Conservation (phyloP, 2,797 vertebrate genomes). For the Alectoris magna region DNA sequence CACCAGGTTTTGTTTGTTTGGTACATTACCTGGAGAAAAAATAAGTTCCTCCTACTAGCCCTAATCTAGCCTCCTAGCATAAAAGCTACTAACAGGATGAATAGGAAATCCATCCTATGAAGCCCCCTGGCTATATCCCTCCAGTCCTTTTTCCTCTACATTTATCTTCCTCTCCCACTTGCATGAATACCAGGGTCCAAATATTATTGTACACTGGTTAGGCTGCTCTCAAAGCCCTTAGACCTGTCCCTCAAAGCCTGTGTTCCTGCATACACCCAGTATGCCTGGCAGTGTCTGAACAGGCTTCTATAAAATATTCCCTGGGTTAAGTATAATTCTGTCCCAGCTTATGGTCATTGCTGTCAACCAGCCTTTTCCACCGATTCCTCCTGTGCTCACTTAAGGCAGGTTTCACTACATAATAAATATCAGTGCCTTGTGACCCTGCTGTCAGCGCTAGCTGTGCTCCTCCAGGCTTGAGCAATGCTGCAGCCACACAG, state of each 20-base stretch:
- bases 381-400: background rate
- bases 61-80: background rate
- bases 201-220: background rate
- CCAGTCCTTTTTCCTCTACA: background rate
- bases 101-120: background rate
- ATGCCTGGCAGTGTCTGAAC: background rate
- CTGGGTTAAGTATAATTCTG: background rate
- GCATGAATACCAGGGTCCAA: background rate
- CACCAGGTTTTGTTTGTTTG: background rate
- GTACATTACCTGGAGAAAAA: background rate
- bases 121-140: background rate
- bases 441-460: background rate
- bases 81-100: background rate
- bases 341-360: background rate
- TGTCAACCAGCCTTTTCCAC: background rate
- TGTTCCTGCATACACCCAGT: background rate
- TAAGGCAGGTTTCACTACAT: background rate
- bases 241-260: background rate
- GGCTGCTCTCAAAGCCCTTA: background rate
- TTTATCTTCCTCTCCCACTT: background rate
- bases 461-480: slow-evolving; percentile 9
- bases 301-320: background rate
- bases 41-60: background rate
- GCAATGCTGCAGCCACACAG: background rate
- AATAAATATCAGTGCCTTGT: background rate